Conservation (phyloP, 2,113 vertebrate genomes). For the Laticauda laticaudata region DNA sequence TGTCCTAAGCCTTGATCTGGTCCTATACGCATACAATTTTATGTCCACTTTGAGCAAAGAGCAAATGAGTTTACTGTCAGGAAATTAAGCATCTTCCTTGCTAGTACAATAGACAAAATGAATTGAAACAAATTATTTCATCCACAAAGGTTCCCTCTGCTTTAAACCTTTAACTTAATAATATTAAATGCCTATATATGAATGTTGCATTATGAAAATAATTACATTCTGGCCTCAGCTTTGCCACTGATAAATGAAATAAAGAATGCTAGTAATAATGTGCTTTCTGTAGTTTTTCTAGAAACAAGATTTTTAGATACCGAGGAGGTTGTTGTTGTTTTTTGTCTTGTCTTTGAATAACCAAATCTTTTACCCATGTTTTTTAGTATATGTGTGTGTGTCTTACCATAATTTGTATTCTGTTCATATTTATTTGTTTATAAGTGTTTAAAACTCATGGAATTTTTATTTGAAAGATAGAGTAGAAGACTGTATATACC, state of each 20-base stretch:
- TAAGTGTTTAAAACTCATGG: background rate
- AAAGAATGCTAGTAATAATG: background rate
- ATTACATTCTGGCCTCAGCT: background rate
- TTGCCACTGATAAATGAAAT: background rate
- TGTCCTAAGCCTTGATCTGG: background rate
- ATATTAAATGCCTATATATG: background rate
- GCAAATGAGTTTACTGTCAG: background rate
- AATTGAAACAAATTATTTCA: background rate
- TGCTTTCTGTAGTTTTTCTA: background rate
- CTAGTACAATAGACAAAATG: background rate
- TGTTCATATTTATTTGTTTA: background rate
- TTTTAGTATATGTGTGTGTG: background rate
- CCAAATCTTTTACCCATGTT: background rate
- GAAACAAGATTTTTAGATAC: background rate
- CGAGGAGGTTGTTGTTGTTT: background rate
- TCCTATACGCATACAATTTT: background rate
- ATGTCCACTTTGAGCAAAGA: background rate
- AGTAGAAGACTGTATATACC: background rate
- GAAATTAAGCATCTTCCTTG: background rate
- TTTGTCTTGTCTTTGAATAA: background rate
- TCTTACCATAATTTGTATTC: background rate
- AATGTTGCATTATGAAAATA: background rate
- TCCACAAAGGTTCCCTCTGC: background rate
- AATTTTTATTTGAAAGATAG: background rate
- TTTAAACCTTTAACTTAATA: background rate